phyloP scores from a whole-genome alignment of 2,113 vertebrate genomes.

The Tichodroma muraria region DNA sequence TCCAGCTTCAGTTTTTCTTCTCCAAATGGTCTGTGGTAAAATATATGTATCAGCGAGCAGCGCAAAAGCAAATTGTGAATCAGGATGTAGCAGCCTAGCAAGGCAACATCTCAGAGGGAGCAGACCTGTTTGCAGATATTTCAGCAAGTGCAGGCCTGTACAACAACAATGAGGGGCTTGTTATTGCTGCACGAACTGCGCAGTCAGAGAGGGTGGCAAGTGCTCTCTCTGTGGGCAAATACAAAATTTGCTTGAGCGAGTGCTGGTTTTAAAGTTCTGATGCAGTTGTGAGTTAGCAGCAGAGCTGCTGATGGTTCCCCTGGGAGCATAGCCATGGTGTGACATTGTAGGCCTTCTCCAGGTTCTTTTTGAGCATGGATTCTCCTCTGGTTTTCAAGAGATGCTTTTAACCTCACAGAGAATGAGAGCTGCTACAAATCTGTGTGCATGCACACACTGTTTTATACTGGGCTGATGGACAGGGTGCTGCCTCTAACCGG shows the following conservation, averaged over 20 bases:
- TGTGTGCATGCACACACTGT: neutral
- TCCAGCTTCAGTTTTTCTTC: neutral
- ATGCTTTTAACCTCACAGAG: neutral
- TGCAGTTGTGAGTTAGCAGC: neutral
- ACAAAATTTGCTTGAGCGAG: neutral
- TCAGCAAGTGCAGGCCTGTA: neutral
- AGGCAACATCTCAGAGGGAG: neutral
- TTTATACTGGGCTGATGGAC: neutral
- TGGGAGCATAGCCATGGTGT: neutral
- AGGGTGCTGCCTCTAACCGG: neutral
- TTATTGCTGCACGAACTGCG: neutral
- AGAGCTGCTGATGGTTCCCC: neutral
- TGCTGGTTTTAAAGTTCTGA: neutral
- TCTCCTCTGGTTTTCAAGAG: neutral
- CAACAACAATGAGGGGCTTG: rapidly evolving
- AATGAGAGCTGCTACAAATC: neutral
- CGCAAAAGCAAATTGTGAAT: neutral
- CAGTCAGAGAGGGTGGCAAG: neutral
- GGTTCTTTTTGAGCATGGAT: neutral
- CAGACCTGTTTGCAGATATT: neutral
- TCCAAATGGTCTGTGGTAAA: neutral
- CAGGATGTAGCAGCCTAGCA: neutral
- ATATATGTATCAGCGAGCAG: neutral
- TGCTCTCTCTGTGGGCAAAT: neutral
- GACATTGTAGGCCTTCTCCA: neutral